Conservation (phyloP, 1,140 invertebrate genomes). For the Fopius arisanus region DNA sequence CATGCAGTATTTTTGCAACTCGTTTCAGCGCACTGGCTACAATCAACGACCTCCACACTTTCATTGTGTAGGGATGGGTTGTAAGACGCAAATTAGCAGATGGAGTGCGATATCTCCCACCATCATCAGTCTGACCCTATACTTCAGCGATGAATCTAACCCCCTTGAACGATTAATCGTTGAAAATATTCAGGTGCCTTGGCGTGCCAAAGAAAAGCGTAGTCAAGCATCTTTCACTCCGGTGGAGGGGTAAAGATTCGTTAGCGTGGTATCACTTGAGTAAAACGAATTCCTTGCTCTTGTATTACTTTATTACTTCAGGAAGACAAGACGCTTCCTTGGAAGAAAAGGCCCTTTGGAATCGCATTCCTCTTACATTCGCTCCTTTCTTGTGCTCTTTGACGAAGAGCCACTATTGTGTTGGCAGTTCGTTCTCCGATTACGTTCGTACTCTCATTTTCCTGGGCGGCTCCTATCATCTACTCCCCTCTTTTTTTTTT, state of each 20-base stretch:
- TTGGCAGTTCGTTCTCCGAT: conserved; percentile 40
- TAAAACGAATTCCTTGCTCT: conserved; percentile 33
- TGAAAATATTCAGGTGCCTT: conserved; percentile 21
- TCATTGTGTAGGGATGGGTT: not conserved
- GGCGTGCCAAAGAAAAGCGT: conserved; percentile 9
- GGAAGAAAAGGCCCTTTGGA: conserved; percentile 37
- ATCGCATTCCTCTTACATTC: conserved; percentile 42
- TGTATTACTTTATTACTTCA: conserved; percentile 35
- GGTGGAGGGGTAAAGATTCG: conserved; percentile 14
- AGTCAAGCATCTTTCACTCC: conserved; percentile 14
- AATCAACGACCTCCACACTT: conserved; percentile 45
- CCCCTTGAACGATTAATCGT: conserved; percentile 24
- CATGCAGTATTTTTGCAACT: no score
- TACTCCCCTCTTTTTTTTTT: conserved; percentile 14
- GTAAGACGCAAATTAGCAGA: conserved; percentile 42
- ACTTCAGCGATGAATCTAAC: conserved; percentile 39
- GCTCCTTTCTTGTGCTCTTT: conserved; percentile 37
- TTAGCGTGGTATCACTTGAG: conserved; percentile 25
- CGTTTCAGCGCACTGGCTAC: no score
- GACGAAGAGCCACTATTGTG: conserved; percentile 41
- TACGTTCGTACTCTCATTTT: conserved; percentile 27
- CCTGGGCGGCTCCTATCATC: conserved; percentile 31
- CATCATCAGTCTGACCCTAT: conserved; percentile 44
- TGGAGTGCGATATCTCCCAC: conserved; percentile 39
- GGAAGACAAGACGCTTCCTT: conserved; percentile 27